Evolutionary conservation across 2,113 vertebrate species (phyloP).

Genomic region (Lontra canadensis): DNA sequence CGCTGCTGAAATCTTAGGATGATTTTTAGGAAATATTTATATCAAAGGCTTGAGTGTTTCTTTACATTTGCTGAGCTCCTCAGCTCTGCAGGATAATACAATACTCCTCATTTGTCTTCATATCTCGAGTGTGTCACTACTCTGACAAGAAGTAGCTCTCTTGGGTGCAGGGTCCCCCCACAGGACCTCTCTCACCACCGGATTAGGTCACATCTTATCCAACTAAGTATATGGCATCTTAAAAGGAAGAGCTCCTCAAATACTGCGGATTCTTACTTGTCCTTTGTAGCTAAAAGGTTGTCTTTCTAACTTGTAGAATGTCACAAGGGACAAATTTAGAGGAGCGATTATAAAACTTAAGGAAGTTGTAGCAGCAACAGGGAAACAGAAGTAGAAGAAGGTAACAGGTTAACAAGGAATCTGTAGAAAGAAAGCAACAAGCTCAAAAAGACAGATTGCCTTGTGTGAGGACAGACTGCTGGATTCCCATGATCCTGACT

Average conservation of each 20-base stretch:
- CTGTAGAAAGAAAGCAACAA: neutral
- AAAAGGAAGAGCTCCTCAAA: neutral
- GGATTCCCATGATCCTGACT: neutral
- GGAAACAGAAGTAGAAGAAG: neutral
- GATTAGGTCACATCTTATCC: rapidly evolving
- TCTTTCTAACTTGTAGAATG: neutral
- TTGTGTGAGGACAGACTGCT: neutral
- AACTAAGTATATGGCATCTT: rapidly evolving
- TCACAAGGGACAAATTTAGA: neutral
- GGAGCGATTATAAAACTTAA: neutral
- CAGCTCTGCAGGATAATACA: too few species aligned
- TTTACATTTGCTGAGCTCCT: neutral
- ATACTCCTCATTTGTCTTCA: neutral
- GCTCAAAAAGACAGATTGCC: neutral
- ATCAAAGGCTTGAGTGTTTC: neutral
- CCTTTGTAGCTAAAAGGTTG: neutral
- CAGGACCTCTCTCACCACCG: rapidly evolving
- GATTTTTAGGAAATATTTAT: neutral
- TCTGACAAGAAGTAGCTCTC: rapidly evolving
- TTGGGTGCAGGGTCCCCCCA: rapidly evolving
- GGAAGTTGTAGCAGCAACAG: neutral
- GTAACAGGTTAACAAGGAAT: neutral
- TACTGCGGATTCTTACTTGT: rapidly evolving
- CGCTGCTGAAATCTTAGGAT: neutral
- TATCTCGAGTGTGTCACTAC: rapidly evolving